These are phyloP conservation scores for Lasioglossum baleicum DNA, from an alignment of 1,140 invertebrate genomes.

Conservation along the genomic window DNA sequence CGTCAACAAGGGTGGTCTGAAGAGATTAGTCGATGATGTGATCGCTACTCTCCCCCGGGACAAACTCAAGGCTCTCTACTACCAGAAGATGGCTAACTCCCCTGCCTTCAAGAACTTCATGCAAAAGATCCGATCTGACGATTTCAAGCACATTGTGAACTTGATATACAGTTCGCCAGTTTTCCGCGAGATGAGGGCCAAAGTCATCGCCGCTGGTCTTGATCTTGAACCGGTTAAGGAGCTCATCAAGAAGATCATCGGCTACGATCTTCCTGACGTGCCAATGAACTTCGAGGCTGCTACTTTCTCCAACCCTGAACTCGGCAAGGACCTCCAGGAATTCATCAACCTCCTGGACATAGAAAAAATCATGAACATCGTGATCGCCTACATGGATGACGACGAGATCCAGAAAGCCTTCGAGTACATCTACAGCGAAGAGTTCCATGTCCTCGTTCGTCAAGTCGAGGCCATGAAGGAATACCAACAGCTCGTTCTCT, in stretches of 20 bases:
- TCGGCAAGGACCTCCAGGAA: conserved; percentile 48
- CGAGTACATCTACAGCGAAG: conserved; percentile 30
- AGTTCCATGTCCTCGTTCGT: conserved; percentile 54
- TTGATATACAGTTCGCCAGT: neutral
- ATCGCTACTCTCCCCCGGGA: neutral
- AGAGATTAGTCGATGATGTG: neutral
- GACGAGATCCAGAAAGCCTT: conserved; percentile 57
- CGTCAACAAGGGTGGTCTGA: neutral
- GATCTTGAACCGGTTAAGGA: conserved; percentile 7
- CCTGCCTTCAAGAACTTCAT: conserved; percentile 42
- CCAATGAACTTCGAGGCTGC: too few species aligned
- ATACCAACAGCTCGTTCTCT: conserved; percentile 31
- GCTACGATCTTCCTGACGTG: neutral
- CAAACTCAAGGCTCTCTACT: conserved; percentile 34
- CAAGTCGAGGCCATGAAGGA: conserved; percentile 49
- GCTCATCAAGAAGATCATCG: conserved; percentile 11
- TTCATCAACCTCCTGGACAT: conserved; percentile 49
- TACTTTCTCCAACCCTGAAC: neutral
- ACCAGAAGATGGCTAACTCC: conserved; percentile 45
- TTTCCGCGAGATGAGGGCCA: conserved; percentile 2
- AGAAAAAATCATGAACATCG: conserved; percentile 22
- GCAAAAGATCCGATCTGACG: conserved; percentile 8
- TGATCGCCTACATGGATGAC: conserved; percentile 34
- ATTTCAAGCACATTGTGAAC: conserved; percentile 37
- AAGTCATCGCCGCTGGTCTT: conserved; percentile 3